phyloP scores from a whole-genome alignment of 2,888 invertebrate genomes.

The Hirtodrosophila alboralis region DNA sequence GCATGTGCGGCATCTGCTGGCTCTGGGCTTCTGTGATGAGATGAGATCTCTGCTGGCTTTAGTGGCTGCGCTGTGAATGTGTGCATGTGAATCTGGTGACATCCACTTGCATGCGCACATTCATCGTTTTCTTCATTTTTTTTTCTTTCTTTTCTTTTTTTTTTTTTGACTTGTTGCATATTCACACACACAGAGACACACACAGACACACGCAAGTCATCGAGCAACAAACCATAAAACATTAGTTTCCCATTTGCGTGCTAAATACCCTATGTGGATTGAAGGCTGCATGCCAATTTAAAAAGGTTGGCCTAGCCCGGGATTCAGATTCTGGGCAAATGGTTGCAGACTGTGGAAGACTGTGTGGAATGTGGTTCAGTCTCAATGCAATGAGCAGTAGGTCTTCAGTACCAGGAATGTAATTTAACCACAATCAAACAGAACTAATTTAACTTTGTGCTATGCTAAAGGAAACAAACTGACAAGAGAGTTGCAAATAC shows the following conservation, averaged over 20 bases:
- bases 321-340: slow-evolving; percentile 26
- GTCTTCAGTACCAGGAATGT: slow-evolving; percentile 17
- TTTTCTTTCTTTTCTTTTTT: slow-evolving; percentile 47
- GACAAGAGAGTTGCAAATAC: no score
- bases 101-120: slow-evolving; percentile 76
- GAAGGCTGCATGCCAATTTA: slow-evolving; percentile 39
- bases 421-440: slow-evolving; percentile 12
- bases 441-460: no score
- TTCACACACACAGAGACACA: slow-evolving; percentile 44
- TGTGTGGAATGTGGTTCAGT: slow-evolving; percentile 36
- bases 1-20: slow-evolving; percentile 76
- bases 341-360: no score
- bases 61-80: slow-evolving; percentile 7
- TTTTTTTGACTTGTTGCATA: slow-evolving; percentile 55
- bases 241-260: slow-evolving; percentile 78
- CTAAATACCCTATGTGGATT: slow-evolving; percentile 70
- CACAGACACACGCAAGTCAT: slow-evolving; percentile 39
- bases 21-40: slow-evolving; percentile 60
- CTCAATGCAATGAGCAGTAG: slow-evolving; percentile 5
- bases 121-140: slow-evolving; percentile 63
- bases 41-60: slow-evolving; percentile 57
- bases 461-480: not conserved
- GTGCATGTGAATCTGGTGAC: slow-evolving; percentile 64
- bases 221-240: slow-evolving; percentile 70
- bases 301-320: slow-evolving; percentile 30